Conservation (phyloP, 2,888 invertebrate genomes). For the Xylota segnis region DNA sequence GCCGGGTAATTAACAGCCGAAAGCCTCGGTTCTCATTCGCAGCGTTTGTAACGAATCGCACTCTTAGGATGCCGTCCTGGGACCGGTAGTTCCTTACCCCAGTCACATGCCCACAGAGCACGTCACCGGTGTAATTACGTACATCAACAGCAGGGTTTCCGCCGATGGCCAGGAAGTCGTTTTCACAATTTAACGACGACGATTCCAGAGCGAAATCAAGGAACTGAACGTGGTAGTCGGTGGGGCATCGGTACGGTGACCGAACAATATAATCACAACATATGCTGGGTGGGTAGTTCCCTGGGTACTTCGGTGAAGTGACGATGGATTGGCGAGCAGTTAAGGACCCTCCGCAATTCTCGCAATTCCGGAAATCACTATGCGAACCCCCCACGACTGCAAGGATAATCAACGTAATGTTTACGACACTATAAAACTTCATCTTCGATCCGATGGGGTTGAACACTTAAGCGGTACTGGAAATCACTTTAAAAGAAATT, state of each 20-base stretch:
- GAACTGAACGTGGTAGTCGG: slow-evolving; percentile 86
- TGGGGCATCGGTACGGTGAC: slow-evolving; percentile 85
- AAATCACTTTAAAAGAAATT: not conserved
- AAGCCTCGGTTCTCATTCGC: slow-evolving; percentile 84
- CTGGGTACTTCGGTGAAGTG: slow-evolving; percentile 86
- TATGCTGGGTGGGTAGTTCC: slow-evolving; percentile 83
- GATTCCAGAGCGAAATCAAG: slow-evolving; percentile 85
- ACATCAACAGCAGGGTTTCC: slow-evolving; percentile 80
- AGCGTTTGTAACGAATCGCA: slow-evolving; percentile 85
- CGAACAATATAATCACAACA: slow-evolving; percentile 85
- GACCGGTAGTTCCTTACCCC: slow-evolving; percentile 85
- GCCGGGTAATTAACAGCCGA: slow-evolving; percentile 85
- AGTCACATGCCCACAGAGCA: slow-evolving; percentile 85
- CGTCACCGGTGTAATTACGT: slow-evolving; percentile 80
- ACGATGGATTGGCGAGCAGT: slow-evolving; percentile 85
- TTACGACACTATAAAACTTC: slow-evolving; percentile 21
- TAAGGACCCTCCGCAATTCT: slow-evolving; percentile 84
- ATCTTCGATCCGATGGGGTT: slow-evolving; percentile 26
- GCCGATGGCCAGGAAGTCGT: slow-evolving; percentile 85
- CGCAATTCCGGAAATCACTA: slow-evolving; percentile 31
- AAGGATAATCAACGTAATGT: slow-evolving; percentile 31
- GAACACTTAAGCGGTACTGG: slow-evolving; percentile 44
- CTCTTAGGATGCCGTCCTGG: slow-evolving; percentile 84
- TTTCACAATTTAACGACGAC: slow-evolving; percentile 85
- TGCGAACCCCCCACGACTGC: slow-evolving; percentile 4